A percentile compares a stretch with the other conserved stretches of the same genome.
phyloP scores from a whole-genome alignment of 2,888 invertebrate genomes.

The Orthosia gothica region DNA sequence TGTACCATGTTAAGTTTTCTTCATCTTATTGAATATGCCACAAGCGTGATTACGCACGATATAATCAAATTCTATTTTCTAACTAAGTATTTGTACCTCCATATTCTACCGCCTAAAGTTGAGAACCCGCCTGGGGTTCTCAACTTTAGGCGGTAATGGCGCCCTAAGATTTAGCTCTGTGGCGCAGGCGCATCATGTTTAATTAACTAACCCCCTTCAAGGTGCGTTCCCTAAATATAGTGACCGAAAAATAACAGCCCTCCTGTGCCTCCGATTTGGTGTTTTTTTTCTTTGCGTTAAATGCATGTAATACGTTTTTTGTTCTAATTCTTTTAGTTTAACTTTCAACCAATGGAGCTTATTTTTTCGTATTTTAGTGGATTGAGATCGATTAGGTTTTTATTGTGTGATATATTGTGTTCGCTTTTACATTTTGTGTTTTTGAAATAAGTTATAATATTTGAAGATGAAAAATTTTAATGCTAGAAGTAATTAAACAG shows the following conservation, averaged over 20 bases:
- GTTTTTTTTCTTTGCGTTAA: constrained; percentile 66
- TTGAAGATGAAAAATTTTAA: not conserved
- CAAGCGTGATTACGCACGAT: too few relatives aligned
- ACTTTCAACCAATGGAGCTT: not conserved
- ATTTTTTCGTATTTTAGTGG: constrained; percentile 45
- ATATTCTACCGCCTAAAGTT: constrained; percentile 16
- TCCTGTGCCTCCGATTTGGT: constrained; percentile 78
- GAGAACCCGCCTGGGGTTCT: too few relatives aligned
- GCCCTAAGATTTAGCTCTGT: constrained; percentile 63
- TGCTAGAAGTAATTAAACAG: too few relatives aligned
- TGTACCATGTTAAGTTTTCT: too few relatives aligned
- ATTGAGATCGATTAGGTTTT: constrained; percentile 47
- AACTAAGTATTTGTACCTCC: too few relatives aligned
- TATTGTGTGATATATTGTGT: constrained; percentile 15
- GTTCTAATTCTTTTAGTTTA: constrained; percentile 32
- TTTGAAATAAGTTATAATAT: not conserved
- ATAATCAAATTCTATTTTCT: too few relatives aligned
- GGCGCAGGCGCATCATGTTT: constrained; percentile 79
- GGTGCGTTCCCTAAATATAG: constrained; percentile 82
- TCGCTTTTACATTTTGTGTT: not conserved
- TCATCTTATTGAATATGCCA: too few relatives aligned
- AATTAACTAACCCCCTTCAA: constrained; percentile 84
- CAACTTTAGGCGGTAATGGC: too few relatives aligned
- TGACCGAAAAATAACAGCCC: constrained; percentile 85
- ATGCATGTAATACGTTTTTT: constrained; percentile 67